Evolutionary conservation across 2,113 vertebrate genomes (phyloP), one percentile per base, ranked within the genome.

Genomic region (Semnornis frantzii): DNA sequence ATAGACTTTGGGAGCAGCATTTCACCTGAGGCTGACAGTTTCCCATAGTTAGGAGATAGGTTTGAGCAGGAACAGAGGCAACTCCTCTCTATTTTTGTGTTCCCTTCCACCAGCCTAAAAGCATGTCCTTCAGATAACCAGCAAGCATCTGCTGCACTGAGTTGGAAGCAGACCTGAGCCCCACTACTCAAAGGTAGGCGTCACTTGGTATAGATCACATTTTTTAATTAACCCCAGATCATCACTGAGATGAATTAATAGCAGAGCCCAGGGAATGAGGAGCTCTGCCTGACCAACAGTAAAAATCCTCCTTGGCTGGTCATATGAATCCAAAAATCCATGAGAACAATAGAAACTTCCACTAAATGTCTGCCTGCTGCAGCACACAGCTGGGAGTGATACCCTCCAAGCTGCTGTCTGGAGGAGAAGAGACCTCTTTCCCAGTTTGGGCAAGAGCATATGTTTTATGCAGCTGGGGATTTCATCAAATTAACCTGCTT

Each of bases 401-500:
- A 16, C 34, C 39, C 77, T 63, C 57, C 1, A 12, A 84, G 20
- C 46, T 15, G 76, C 63, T 85, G 31, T 65, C 82, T 65, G 3
- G 0, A 37, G 19, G 24, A 79, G 57, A 81, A 72, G 50, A 92
- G n/a, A 82, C 39, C 59, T 87, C 66, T 30, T 70, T 78, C 75
- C 79, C 8, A 0, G 8, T 28, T 50, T 87, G 64, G 85, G 63
- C 55, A 63, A 50, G 30, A 76, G 50, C 78, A 46, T 28, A n/a
- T 39, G 74, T 18, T 89, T 91, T 48, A 60, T 90, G 69, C 57
- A 86, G 80, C 28, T 37, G 78, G 58, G 60, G 86, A 76, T 87
- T 91, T 95, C 63, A 55, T 63, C 71, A 89, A 87, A 94, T 82
- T 87, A 89, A 89, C 90, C 78, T 94, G 66, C 59, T 88, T 88